Evolutionary conservation across 2,888 invertebrate species (phyloP).

Genomic region (Andrena marginata): DNA sequence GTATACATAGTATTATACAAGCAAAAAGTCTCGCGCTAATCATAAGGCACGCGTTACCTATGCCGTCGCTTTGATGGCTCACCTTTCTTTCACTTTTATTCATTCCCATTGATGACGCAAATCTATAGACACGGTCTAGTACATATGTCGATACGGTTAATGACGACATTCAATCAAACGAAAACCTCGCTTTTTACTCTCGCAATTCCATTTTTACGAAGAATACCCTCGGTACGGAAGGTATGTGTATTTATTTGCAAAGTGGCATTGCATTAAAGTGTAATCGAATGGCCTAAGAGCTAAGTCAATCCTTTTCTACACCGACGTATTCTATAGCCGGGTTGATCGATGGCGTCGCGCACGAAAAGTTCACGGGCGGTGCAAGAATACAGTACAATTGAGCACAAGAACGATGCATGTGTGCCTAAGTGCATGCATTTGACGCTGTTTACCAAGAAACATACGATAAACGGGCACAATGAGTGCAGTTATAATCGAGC

Average conservation of each 20-base stretch:
- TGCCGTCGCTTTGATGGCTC: neutral
- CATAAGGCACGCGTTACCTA: neutral
- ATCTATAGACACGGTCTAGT: neutral
- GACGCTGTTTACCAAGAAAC: constrained; percentile 22
- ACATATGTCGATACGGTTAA: neutral
- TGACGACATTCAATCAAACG: neutral
- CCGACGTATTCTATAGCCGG: constrained; percentile 29
- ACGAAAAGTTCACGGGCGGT: constrained; percentile 68
- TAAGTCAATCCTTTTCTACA: constrained; percentile 34
- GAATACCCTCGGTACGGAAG: neutral
- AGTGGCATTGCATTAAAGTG: constrained; percentile 22
- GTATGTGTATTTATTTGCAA: neutral
- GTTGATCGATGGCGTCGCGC: constrained; percentile 54
- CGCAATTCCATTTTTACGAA: neutral
- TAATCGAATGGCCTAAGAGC: constrained; percentile 29
- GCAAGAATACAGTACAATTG: constrained; percentile 9
- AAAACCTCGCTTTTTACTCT: neutral
- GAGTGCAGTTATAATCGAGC: neutral
- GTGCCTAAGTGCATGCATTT: constrained; percentile 15
- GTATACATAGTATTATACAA: neutral
- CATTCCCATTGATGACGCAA: neutral
- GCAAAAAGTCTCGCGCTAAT: neutral
- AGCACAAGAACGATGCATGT: constrained; percentile 34
- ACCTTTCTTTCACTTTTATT: neutral
- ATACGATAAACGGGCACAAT: neutral